A percentile compares a stretch with the other conserved stretches of the same genome.
phyloP scores from a whole-genome alignment of 2,113 vertebrate genomes.

The Condylura cristata region DNA sequence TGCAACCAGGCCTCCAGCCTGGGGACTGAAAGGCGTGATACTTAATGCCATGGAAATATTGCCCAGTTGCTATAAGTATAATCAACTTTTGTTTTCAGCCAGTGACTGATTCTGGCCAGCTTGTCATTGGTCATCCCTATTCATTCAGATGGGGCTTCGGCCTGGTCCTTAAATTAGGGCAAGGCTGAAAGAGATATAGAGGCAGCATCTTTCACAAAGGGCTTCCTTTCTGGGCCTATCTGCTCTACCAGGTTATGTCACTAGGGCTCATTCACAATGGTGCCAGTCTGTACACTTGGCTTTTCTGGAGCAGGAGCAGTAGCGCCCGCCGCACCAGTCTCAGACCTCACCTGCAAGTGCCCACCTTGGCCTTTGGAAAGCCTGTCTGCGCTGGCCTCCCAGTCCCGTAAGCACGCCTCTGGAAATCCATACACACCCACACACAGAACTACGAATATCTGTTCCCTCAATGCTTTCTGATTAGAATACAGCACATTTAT shows the following conservation, averaged over 20 bases:
- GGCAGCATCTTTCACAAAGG: not conserved
- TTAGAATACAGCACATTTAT: not conserved
- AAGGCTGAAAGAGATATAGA: not conserved
- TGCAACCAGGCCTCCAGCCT: not conserved
- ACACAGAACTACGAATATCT: not conserved
- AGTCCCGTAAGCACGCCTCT: not conserved
- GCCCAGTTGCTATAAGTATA: not conserved
- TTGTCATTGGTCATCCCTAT: not conserved
- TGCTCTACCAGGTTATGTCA: not conserved
- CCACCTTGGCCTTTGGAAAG: not conserved
- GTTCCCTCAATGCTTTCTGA: not conserved
- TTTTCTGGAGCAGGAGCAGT: not conserved
- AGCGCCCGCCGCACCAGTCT: not conserved
- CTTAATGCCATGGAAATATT: not conserved
- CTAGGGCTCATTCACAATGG: not conserved
- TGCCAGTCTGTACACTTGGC: not conserved
- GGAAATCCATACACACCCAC: not conserved
- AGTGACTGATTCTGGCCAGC: not conserved
- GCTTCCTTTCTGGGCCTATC: not conserved
- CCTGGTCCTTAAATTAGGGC: not conserved
- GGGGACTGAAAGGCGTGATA: not conserved
- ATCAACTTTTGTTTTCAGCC: conserved; percentile 6
- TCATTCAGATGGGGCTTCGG: not conserved
- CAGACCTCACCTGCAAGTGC: not conserved
- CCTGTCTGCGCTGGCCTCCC: not conserved